Conservation (phyloP, 1,140 invertebrate species). For the Zaprionus taronus region DNA sequence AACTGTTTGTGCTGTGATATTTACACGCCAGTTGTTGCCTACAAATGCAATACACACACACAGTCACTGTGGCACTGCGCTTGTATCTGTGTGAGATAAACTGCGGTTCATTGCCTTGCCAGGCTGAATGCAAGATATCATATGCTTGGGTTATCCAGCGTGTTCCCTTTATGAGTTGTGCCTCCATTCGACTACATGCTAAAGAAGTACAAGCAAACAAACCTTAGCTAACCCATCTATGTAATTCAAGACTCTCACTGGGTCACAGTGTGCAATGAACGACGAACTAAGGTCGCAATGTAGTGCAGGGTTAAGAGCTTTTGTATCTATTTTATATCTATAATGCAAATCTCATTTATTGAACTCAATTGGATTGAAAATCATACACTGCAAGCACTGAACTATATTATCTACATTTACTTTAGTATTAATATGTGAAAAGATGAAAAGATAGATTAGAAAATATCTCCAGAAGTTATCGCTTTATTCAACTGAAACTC, state of each 20-base stretch:
- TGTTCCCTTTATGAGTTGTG: conserved; percentile 35
- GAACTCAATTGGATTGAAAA: conserved; percentile 17
- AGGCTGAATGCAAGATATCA: conserved; percentile 5
- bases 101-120: conserved; percentile 64
- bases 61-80: conserved; percentile 12
- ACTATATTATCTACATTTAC: background rate
- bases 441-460: background rate
- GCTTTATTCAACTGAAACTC: background rate
- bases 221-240: background rate
- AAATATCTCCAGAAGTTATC: background rate
- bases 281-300: no score
- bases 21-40: conserved; percentile 38
- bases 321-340: background rate
- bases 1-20: conserved; percentile 55
- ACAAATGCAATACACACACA: conserved; percentile 12
- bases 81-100: conserved; percentile 57
- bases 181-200: background rate
- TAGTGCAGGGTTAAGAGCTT: background rate
- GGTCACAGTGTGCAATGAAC: conserved; percentile 8
- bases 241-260: background rate
- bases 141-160: conserved; percentile 32
- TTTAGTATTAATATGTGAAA: background rate
- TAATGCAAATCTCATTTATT: conserved; percentile 26
- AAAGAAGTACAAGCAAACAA: background rate
- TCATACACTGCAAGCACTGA: background rate